phyloP scores from a whole-genome alignment of 2,888 invertebrate species.

The Amiota mariae region DNA sequence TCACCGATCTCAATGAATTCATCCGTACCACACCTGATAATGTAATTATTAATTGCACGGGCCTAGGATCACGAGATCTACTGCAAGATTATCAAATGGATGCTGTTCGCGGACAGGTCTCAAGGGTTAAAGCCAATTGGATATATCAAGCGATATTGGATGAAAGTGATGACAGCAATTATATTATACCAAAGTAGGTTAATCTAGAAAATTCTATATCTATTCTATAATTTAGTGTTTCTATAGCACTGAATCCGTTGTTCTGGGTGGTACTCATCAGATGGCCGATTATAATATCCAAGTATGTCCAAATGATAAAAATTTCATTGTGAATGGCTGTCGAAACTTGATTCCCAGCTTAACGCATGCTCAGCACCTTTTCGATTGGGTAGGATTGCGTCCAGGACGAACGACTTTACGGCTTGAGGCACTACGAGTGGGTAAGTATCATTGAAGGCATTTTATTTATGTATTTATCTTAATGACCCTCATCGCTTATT shows the following conservation, averaged over 20 bases:
- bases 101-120: conserved; percentile 85
- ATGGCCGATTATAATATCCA: conserved; percentile 77
- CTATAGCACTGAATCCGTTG: conserved; percentile 77
- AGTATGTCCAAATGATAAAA: conserved; percentile 76
- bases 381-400: conserved; percentile 83
- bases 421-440: conserved; percentile 77
- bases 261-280: conserved; percentile 87
- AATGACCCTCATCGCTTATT: neutral
- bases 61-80: conserved; percentile 78
- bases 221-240: neutral
- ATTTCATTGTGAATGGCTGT: conserved; percentile 80
- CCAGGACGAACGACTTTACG: conserved; percentile 80
- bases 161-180: conserved; percentile 78
- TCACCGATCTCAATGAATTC: conserved; percentile 76
- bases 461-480: neutral
- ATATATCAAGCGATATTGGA: conserved; percentile 77
- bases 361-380: conserved; percentile 75
- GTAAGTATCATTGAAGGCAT: conserved; percentile 38
- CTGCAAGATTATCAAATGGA: conserved; percentile 78
- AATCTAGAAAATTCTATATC: too few relatives aligned
- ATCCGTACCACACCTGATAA: conserved; percentile 74
- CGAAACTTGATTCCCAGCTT: conserved; percentile 77
- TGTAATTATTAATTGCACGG: conserved; percentile 86
- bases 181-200: conserved; percentile 86
- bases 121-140: conserved; percentile 82